Percentiles rank a stretch among this genome's conserved stretches.
phyloP scores from a whole-genome alignment of 2,888 invertebrate species.

The Stramonita haemastoma region DNA sequence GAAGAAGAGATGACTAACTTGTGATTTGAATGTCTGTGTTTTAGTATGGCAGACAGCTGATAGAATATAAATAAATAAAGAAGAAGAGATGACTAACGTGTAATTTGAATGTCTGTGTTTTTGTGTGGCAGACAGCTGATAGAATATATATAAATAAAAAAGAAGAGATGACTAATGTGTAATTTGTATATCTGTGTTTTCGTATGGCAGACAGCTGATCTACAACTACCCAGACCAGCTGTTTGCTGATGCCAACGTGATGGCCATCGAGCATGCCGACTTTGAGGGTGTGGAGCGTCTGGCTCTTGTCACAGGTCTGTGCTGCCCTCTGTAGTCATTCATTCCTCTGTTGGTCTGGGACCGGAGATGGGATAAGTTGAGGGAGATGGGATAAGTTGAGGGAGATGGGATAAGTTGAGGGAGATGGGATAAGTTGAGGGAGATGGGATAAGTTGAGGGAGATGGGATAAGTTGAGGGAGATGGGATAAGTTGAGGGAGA shows the following conservation, averaged over 20 bases:
- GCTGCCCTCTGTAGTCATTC: not conserved
- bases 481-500: too few species aligned
- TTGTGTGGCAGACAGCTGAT: too few species aligned
- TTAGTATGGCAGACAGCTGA: too few species aligned
- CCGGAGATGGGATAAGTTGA: too few species aligned
- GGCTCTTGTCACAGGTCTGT: slow-evolving; percentile 92
- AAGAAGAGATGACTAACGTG: not conserved
- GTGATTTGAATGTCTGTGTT: too few species aligned
- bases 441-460: too few species aligned
- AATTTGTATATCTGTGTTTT: not conserved
- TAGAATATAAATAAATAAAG: not conserved
- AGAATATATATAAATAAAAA: not conserved
- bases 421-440: too few species aligned
- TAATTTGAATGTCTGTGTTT: not conserved
- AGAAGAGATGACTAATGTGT: not conserved
- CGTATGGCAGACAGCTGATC: slow-evolving; percentile 88
- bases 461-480: too few species aligned
- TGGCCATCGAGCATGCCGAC: slow-evolving; percentile 99
- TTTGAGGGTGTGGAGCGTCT: slow-evolving; percentile 99
- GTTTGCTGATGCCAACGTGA: slow-evolving; percentile 97
- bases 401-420: too few species aligned
- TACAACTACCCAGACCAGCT: slow-evolving; percentile 99
- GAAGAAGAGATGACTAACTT: not conserved
- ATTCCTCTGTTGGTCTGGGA: too few species aligned
- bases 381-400: too few species aligned